A percentile compares a stretch with the other conserved stretches of the same genome.
Conservation (phyloP, 1,140 invertebrate genomes). For the Thaumetopoea pityocampa region DNA sequence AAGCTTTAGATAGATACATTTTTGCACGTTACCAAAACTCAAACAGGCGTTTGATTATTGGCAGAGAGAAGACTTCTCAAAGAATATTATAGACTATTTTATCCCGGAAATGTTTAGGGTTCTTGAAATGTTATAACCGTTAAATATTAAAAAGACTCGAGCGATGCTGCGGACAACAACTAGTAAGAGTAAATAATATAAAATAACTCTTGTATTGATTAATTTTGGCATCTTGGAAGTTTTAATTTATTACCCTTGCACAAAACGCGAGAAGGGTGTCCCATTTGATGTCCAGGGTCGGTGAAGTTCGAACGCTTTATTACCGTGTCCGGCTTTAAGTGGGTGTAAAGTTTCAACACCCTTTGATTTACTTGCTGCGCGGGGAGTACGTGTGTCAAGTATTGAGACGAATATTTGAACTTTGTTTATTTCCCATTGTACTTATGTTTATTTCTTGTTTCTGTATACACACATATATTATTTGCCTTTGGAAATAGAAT, state of each 20-base stretch:
- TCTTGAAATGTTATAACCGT: no score
- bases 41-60: no score
- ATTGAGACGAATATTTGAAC: conserved; percentile 45
- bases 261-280: conserved; percentile 65
- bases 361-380: conserved; percentile 70
- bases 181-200: no score
- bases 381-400: conserved; percentile 50
- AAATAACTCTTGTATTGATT: conserved; percentile 1
- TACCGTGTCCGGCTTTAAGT: conserved; percentile 75
- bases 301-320: conserved; percentile 73
- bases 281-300: conserved; percentile 70
- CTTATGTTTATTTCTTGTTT: conserved; percentile 4
- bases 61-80: no score
- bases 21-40: no score
- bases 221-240: conserved; percentile 41
- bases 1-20: no score
- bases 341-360: conserved; percentile 75
- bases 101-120: no score
- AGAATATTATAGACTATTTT: no score
- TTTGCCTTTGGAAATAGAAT: no score
- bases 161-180: no score
- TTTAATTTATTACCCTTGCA: conserved; percentile 66
- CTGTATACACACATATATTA: no score
- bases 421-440: conserved; percentile 39
- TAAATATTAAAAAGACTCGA: no score